Evolutionary conservation across 2,888 invertebrate genomes (phyloP), one percentile per base, ranked within the genome.

Genomic region (Petrolisthes manimaculis): DNA sequence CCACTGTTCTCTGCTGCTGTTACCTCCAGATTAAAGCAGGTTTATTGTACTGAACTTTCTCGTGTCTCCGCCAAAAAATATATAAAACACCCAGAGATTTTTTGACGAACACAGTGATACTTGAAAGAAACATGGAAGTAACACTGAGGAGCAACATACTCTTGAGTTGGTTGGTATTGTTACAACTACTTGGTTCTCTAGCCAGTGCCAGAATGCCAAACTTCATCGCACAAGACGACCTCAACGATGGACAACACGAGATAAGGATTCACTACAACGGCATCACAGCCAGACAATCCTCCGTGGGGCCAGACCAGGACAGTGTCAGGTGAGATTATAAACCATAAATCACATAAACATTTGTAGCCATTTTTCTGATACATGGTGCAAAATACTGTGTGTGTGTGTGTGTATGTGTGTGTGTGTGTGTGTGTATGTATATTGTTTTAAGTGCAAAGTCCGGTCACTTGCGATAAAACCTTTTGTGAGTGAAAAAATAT

Each of bases 171-270:
- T 18, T 51, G 37, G 51, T 53, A 53, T 9, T 14, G 51, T 79
- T 12, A 37, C 67, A 53, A 67, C 67, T 83, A 14, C 56, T 54
- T 53, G 53, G 24, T 71, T 51, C 69, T 51, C 21, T 83, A 24
- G 24, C 74, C 21, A 71, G 77, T 21, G 54, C 37, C 56, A 53
- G 55, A 4, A 37, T 88, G 69, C 89, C 84, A 9, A 95, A 95
- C 93, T 96, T 96, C 93, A 93, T 95, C 91, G 94, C 95, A 92
- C 94, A 94, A 37, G 96, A 96, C 92, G 93, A 94, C 83, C 93
- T 96, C 89, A 92, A 94, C 86, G 96, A 96, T 92, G 96, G 96
- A 4, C 96, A 96, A 92, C 93, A 95, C 91, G 96, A 96, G 92
- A 94, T 94, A 18, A 93, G 95, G 86, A 94, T 96, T 86, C 95